Percentiles rank a stretch among this genome's conserved stretches.
phyloP scores from a whole-genome alignment of 2,888 invertebrate species.

The Thymelicus acteon region DNA sequence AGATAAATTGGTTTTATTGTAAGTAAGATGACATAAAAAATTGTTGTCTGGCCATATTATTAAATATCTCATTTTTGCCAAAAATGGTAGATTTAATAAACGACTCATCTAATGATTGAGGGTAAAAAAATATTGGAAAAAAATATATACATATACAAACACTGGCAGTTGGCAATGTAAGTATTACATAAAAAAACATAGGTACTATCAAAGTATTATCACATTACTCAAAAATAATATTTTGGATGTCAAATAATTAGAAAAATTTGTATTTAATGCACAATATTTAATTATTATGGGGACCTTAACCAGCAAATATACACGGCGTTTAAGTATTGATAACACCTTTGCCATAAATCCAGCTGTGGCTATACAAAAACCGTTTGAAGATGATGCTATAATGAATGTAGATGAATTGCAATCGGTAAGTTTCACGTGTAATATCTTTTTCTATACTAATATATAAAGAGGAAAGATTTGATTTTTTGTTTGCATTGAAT shows the following conservation, averaged over 20 bases:
- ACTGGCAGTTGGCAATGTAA: background rate
- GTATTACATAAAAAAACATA: background rate
- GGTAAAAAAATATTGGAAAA: too few species aligned
- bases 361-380: constrained; percentile 60
- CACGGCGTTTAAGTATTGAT: constrained; percentile 74
- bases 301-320: constrained; percentile 62
- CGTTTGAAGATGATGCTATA: constrained; percentile 58
- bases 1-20: too few species aligned
- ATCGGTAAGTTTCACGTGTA: constrained; percentile 50
- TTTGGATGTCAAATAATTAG: background rate
- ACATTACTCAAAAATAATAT: background rate
- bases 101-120: too few species aligned
- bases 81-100: too few species aligned
- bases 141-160: too few species aligned
- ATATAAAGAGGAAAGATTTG: too few species aligned
- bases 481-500: too few species aligned
- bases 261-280: background rate
- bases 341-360: constrained; percentile 66
- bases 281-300: constrained; percentile 57
- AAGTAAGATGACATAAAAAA: too few species aligned
- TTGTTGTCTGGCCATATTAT: too few species aligned
- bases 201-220: background rate
- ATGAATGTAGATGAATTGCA: constrained; percentile 56
- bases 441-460: too few species aligned
- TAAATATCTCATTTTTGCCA: too few species aligned